These are phyloP conservation scores for Cantharis lateralis DNA, from an alignment of 2,888 invertebrate species.

Conservation along the genomic window DNA sequence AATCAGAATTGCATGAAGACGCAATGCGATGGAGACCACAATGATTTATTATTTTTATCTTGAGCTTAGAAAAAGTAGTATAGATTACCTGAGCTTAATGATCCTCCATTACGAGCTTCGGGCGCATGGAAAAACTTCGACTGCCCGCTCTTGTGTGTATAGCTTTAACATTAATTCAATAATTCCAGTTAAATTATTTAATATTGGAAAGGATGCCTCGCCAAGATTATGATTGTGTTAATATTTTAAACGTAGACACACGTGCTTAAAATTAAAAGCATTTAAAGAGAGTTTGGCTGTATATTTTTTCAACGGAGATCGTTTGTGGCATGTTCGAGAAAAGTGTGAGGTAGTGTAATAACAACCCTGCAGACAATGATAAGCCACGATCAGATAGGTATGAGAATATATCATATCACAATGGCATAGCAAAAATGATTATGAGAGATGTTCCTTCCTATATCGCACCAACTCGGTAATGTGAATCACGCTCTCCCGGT, in stretches of 20 bases:
- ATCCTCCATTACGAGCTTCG: slow-evolving; percentile 54
- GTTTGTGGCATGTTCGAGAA: slow-evolving; percentile 24
- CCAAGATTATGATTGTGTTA: background rate
- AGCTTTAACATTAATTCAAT: slow-evolving; percentile 18
- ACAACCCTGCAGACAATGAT: slow-evolving; percentile 40
- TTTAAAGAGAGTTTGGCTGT: background rate
- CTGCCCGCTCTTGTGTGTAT: slow-evolving; percentile 30
- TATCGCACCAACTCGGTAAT: slow-evolving; percentile 52
- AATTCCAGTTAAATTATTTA: slow-evolving; percentile 17
- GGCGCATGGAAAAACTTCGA: slow-evolving; percentile 46
- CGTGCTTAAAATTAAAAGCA: background rate
- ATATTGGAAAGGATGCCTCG: background rate
- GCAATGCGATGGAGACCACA: slow-evolving; percentile 48
- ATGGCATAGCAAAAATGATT: slow-evolving; percentile 57
- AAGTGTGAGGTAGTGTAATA: slow-evolving; percentile 37
- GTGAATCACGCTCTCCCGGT: slow-evolving; percentile 55
- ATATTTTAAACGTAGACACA: background rate
- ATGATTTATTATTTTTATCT: slow-evolving; percentile 58
- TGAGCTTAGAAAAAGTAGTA: slow-evolving; percentile 49
- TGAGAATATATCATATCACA: slow-evolving; percentile 54
- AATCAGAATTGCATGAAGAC: slow-evolving; percentile 47
- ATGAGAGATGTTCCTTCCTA: slow-evolving; percentile 56
- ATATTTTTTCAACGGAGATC: slow-evolving; percentile 6
- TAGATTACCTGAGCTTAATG: slow-evolving; percentile 57
- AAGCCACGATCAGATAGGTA: slow-evolving; percentile 39